Conservation (phyloP, 2,797 vertebrate genomes). For the Bucorvus abyssinicus region DNA sequence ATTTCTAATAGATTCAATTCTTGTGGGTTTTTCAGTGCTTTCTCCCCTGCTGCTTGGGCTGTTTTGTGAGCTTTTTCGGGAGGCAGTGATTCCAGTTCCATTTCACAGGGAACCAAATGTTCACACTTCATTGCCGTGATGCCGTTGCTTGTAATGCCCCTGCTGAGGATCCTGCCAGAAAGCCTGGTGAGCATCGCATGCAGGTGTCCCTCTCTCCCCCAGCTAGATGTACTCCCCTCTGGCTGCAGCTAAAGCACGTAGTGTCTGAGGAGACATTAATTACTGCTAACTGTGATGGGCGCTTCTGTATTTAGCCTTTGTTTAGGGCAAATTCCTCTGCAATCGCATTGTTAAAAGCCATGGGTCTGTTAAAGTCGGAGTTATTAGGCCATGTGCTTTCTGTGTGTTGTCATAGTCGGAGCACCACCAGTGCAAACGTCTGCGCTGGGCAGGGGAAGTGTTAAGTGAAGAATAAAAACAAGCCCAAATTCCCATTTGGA, state of each 20-base stretch:
- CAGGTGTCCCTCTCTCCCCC: slow-evolving; percentile 9
- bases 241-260: neutral
- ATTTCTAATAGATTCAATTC: slow-evolving; percentile 49
- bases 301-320: slow-evolving; percentile 36
- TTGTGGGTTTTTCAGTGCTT: slow-evolving; percentile 35
- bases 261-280: slow-evolving; percentile 33
- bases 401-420: slow-evolving; percentile 35
- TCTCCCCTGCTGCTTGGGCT: neutral
- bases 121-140: neutral
- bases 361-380: slow-evolving; percentile 35
- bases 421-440: slow-evolving; percentile 28
- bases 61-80: neutral
- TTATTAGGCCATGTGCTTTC: slow-evolving; percentile 55
- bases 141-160: neutral
- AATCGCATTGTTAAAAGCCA: slow-evolving; percentile 58
- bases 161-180: neutral
- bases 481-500: slow-evolving; percentile 61
- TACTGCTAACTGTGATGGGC: neutral
- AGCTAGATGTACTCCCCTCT: neutral
- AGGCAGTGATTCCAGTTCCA: neutral
- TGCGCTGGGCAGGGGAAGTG: slow-evolving; percentile 44
- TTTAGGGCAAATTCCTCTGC: slow-evolving; percentile 55
- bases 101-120: neutral
- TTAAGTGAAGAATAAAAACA: slow-evolving; percentile 62
- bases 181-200: neutral